Evolutionary conservation across 1,140 invertebrate species (phyloP).

Genomic region (Triops longicaudatus): DNA sequence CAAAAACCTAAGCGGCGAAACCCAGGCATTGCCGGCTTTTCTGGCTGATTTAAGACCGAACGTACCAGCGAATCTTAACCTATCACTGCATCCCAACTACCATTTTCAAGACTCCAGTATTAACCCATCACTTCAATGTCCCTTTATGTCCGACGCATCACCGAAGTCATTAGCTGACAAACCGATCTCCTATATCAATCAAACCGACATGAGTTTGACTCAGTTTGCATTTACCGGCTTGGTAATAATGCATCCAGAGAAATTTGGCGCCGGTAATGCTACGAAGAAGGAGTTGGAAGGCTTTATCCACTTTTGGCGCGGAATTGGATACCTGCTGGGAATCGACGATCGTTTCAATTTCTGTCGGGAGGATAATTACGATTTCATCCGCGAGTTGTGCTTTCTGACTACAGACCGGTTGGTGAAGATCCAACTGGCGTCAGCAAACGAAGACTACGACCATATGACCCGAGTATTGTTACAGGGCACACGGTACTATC

Average conservation of each 20-base stretch:
- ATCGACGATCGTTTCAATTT: conserved; percentile 65
- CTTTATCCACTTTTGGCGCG: conserved; percentile 74
- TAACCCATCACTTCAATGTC: too few species aligned
- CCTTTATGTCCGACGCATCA: too few species aligned
- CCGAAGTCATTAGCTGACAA: too few species aligned
- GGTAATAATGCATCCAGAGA: conserved; percentile 52
- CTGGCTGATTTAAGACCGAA: neutral
- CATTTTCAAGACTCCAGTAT: too few species aligned
- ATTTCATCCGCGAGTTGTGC: conserved; percentile 23
- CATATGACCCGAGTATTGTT: conserved; percentile 25
- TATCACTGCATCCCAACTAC: neutral
- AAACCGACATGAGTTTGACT: conserved; percentile 73
- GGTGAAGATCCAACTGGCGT: conserved; percentile 3
- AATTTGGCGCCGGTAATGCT: conserved; percentile 50
- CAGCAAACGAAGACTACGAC: conserved; percentile 21
- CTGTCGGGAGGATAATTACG: conserved; percentile 23
- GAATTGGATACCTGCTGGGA: conserved; percentile 68
- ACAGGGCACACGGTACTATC: conserved; percentile 19
- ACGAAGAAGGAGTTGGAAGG: conserved; percentile 55
- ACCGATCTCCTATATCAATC: conserved; percentile 43
- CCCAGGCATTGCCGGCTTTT: neutral
- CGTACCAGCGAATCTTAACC: neutral
- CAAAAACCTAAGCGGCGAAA: neutral
- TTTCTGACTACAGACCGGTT: neutral
- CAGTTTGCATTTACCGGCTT: conserved; percentile 80